These are phyloP conservation scores for Drosophila sturtevanti DNA, from an alignment of 1,140 invertebrate species.

Conservation along the genomic window DNA sequence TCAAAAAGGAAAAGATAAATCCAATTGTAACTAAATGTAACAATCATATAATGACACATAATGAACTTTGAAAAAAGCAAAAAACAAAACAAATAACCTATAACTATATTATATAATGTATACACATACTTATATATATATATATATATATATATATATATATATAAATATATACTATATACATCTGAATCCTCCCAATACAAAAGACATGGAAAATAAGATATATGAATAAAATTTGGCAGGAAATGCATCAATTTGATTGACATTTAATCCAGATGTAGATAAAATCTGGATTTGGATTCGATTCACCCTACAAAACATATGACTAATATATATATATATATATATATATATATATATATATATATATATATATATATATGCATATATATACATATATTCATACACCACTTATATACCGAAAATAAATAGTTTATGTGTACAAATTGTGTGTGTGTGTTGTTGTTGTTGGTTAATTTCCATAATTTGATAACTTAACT, in stretches of 20 bases:
- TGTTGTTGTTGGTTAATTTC: not conserved
- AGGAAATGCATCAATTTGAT: constrained; percentile 7
- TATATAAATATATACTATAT: constrained; percentile 26
- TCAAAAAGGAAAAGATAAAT: constrained; percentile 20
- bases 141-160: constrained; percentile 28
- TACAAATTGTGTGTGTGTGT: constrained; percentile 12
- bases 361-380: constrained; percentile 35
- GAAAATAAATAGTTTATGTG: constrained; percentile 72
- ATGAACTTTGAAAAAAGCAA: constrained; percentile 48
- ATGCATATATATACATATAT: constrained; percentile 40
- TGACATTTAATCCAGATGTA: not conserved
- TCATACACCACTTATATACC: constrained; percentile 42
- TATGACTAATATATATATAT: constrained; percentile 49
- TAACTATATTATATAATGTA: constrained; percentile 30
- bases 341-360: constrained; percentile 24
- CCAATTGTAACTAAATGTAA: constrained; percentile 70
- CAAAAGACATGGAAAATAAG: not conserved
- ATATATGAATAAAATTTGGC: not conserved
- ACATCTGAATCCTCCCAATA: constrained; percentile 11
- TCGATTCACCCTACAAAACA: constrained; percentile 33
- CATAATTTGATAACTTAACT: too few species aligned
- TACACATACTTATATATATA: constrained; percentile 28
- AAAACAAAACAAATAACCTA: constrained; percentile 30
- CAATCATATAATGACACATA: constrained; percentile 77
- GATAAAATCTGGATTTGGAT: constrained; percentile 8